Conservation (phyloP, 1,140 invertebrate species). For the Idris sp. region DNA sequence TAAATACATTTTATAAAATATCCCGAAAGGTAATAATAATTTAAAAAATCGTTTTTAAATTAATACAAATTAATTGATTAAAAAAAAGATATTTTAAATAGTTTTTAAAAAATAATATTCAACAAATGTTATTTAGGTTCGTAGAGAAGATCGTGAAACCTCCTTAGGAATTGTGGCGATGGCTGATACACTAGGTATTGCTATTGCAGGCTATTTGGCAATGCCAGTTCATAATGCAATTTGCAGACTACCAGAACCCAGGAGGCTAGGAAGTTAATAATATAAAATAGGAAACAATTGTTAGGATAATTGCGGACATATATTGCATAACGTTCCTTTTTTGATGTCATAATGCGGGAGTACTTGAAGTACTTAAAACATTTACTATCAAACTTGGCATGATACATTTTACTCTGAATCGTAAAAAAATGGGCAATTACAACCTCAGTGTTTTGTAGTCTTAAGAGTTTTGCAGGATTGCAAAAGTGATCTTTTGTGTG, state of each 20-base stretch:
- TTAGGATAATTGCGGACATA: conserved; percentile 24
- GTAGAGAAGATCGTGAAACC: conserved; percentile 80
- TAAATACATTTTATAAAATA: conserved; percentile 91
- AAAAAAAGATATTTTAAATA: conserved; percentile 1
- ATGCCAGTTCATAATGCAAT: conserved; percentile 87
- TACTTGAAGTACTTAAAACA: conserved; percentile 49
- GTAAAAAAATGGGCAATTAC: not conserved
- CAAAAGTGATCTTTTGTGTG: conserved; percentile 58
- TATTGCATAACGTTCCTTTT: not conserved
- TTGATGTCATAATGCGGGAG: conserved; percentile 14
- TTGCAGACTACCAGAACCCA: conserved; percentile 76
- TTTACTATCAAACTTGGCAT: conserved; percentile 24
- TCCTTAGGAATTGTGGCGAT: conserved; percentile 86
- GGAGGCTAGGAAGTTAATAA: conserved; percentile 37
- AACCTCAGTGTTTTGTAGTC: conserved; percentile 24
- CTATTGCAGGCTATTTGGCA: conserved; percentile 84
- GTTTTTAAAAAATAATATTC: too few species aligned
- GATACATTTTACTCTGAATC: conserved; percentile 3
- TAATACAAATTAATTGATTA: not conserved
- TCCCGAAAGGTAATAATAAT: conserved; percentile 82
- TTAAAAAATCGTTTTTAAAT: not conserved
- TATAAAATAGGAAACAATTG: conserved; percentile 18
- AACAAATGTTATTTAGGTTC: too few species aligned
- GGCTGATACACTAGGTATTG: conserved; percentile 86
- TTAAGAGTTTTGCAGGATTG: conserved; percentile 22